Evolutionary conservation across 2,113 vertebrate genomes (phyloP).

Genomic region (Trichechus manatus): DNA sequence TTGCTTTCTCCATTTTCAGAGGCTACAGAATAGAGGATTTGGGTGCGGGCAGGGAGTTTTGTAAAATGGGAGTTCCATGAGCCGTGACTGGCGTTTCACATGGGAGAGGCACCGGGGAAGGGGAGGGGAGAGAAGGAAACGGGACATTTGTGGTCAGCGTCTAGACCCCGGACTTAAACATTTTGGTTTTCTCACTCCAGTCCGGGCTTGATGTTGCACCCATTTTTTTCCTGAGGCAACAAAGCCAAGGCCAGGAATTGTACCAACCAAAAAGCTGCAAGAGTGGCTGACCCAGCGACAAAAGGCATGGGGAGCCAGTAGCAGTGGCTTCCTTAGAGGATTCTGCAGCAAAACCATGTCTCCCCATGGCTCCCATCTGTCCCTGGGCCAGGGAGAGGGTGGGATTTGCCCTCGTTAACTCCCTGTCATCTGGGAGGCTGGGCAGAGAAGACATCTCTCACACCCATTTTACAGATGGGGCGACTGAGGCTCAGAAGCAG

Average conservation of each 20-base stretch:
- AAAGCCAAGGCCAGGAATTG: slow-evolving; percentile 61
- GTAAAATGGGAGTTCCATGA: neutral
- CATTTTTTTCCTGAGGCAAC: slow-evolving; percentile 28
- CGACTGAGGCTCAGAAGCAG: neutral
- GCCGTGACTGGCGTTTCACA: neutral
- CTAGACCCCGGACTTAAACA: neutral
- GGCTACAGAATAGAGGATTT: neutral
- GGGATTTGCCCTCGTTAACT: neutral
- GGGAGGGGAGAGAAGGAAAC: fast-evolving
- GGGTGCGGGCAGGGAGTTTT: neutral
- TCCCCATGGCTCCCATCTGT: no score
- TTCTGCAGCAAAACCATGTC: neutral
- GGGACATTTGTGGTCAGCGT: neutral
- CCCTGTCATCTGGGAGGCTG: neutral
- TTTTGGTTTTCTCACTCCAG: neutral
- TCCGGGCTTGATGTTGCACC: slow-evolving; percentile 57
- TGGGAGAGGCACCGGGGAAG: neutral
- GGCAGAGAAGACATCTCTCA: no score
- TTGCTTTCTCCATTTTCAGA: neutral
- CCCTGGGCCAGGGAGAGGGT: no score
- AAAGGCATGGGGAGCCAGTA: neutral
- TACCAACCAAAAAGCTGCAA: neutral
- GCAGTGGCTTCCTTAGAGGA: neutral
- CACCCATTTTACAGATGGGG: neutral
- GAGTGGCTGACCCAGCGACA: neutral